Conservation (phyloP, 2,113 vertebrate species). For the Polypterus senegalus region DNA sequence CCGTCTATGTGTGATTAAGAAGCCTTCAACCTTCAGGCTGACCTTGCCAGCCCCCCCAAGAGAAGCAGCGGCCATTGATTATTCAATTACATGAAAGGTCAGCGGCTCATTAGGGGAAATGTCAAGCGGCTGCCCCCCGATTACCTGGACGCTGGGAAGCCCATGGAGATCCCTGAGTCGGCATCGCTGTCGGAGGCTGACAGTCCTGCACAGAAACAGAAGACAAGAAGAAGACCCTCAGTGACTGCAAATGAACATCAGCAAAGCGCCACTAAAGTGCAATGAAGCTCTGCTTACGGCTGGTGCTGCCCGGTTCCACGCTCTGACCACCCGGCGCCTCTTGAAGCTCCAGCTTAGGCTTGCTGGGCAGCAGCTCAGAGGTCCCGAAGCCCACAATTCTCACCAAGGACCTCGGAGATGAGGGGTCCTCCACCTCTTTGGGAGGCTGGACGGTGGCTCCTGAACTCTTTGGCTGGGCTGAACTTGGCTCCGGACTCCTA, state of each 20-base stretch:
- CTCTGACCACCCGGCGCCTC: background rate
- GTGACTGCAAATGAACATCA: no score
- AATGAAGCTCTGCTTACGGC: no score
- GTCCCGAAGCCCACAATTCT: conserved; percentile 6
- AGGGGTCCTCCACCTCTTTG: background rate
- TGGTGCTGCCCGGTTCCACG: no score
- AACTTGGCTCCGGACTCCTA: background rate
- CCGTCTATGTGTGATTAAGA: no score
- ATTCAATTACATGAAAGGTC: background rate
- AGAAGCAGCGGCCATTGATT: background rate
- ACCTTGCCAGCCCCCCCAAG: no score
- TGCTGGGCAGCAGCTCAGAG: conserved; percentile 18
- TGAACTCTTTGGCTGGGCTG: no score
- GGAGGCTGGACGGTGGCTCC: background rate
- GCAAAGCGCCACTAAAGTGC: no score
- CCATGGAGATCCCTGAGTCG: conserved; percentile 13
- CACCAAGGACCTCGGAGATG: background rate
- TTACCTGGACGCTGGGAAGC: conserved; percentile 17
- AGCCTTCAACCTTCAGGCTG: no score
- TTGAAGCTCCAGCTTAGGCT: conserved; percentile 9
- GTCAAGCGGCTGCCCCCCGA: conserved; percentile 5
- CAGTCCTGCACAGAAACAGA: background rate
- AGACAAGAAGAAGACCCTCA: background rate
- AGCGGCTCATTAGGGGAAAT: background rate
- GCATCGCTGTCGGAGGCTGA: conserved; percentile 11